phyloP scores from a whole-genome alignment of 2,888 invertebrate species.

The Xylophagus ater region DNA sequence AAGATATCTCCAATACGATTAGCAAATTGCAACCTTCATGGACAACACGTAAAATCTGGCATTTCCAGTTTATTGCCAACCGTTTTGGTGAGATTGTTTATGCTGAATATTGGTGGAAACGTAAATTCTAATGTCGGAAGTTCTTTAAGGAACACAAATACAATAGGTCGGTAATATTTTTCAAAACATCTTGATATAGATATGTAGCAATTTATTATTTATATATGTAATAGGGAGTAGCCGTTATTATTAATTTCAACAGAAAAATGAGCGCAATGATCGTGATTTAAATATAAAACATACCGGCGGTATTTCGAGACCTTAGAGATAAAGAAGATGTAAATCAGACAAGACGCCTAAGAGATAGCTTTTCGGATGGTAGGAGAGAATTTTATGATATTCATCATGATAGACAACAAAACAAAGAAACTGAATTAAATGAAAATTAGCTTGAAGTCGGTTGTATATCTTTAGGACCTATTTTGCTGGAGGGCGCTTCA shows the following conservation, averaged over 20 bases:
- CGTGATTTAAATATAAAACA: no score
- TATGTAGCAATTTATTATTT: constrained; percentile 29
- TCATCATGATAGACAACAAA: constrained; percentile 7
- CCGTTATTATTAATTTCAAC: no score
- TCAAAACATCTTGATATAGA: constrained; percentile 46
- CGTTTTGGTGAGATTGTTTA: constrained; percentile 55
- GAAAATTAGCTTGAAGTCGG: constrained; percentile 91
- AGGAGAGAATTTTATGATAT: constrained; percentile 27
- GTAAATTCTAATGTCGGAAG: constrained; percentile 29
- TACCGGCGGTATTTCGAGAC: no score
- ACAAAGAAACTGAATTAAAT: constrained; percentile 34
- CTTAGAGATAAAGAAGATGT: constrained; percentile 18
- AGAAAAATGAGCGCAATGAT: no score
- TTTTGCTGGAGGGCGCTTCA: constrained; percentile 79
- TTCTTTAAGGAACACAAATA: constrained; percentile 53
- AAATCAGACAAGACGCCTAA: constrained; percentile 23
- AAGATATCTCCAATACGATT: constrained; percentile 75
- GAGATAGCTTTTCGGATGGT: constrained; percentile 31
- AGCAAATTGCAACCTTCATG: constrained; percentile 91
- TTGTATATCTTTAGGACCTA: constrained; percentile 77
- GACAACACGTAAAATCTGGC: constrained; percentile 79
- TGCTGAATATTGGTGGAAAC: constrained; percentile 44
- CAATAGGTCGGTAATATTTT: constrained; percentile 46
- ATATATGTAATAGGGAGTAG: constrained; percentile 29
- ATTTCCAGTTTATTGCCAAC: constrained; percentile 75